phyloP scores from a whole-genome alignment of 1,140 invertebrate genomes.

The Pseudomyrmex concolor region DNA sequence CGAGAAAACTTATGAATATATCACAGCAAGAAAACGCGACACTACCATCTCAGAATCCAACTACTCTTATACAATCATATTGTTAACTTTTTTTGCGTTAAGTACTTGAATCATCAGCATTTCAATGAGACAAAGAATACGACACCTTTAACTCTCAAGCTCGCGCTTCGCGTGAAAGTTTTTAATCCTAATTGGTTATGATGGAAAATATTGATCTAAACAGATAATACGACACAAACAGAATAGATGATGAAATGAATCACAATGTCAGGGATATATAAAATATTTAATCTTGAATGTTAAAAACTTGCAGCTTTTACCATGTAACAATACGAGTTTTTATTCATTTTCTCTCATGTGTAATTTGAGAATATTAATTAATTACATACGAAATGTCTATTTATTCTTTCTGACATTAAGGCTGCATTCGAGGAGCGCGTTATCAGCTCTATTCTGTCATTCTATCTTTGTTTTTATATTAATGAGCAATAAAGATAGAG shows the following conservation, averaged over 20 bases:
- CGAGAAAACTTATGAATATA: conserved; percentile 34
- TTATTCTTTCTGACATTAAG: too few relatives aligned
- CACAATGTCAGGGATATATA: not conserved
- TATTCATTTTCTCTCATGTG: too few relatives aligned
- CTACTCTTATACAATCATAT: conserved; percentile 47
- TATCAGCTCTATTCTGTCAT: too few relatives aligned
- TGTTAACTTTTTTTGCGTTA: not conserved
- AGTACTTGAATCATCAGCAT: conserved; percentile 50
- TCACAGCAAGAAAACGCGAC: conserved; percentile 30
- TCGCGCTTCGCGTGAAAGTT: conserved; percentile 19
- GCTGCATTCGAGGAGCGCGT: too few relatives aligned
- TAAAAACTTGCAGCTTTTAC: too few relatives aligned
- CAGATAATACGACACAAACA: not conserved
- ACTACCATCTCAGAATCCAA: conserved; percentile 38
- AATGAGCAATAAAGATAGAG: too few relatives aligned
- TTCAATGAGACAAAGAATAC: conserved; percentile 58
- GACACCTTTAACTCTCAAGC: conserved; percentile 59
- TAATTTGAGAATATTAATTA: too few relatives aligned
- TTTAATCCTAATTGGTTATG: conserved; percentile 21
- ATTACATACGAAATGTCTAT: too few relatives aligned
- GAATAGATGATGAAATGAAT: not conserved
- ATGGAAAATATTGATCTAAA: not conserved
- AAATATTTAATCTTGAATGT: not conserved
- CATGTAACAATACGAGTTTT: too few relatives aligned
- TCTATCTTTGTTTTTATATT: too few relatives aligned